phyloP scores from a whole-genome alignment of 2,797 vertebrate genomes.

The Melanotaenia nigrans region DNA sequence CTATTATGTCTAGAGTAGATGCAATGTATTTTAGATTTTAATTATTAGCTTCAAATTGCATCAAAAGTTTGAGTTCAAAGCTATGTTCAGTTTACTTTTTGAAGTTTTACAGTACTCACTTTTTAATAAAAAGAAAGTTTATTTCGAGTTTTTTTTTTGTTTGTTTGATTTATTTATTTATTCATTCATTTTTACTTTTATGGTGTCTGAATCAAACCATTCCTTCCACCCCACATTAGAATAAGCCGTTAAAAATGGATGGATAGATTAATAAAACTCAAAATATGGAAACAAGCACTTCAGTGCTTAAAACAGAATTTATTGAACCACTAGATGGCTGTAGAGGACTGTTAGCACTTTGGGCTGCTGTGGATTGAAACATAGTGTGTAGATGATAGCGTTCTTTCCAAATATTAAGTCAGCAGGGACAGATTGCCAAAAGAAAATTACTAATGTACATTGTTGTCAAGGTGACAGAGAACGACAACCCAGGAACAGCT shows the following conservation, averaged over 20 bases:
- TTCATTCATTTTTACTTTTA: no score
- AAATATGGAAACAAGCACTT: neutral
- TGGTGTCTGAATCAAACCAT: no score
- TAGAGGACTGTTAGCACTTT: slow-evolving; percentile 31
- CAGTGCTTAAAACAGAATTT: neutral
- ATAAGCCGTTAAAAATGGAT: neutral
- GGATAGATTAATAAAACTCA: neutral
- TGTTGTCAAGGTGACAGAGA: slow-evolving; percentile 43
- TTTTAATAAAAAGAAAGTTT: slow-evolving; percentile 50
- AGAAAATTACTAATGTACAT: slow-evolving; percentile 30
- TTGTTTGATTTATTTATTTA: slow-evolving; percentile 2
- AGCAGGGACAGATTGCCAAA: slow-evolving; percentile 38
- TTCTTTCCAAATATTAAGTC: slow-evolving; percentile 23
- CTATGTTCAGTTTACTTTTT: slow-evolving; percentile 11
- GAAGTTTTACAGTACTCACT: slow-evolving; percentile 1
- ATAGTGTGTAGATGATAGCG: slow-evolving; percentile 28
- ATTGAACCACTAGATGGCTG: slow-evolving; percentile 56
- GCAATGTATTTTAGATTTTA: slow-evolving; percentile 14
- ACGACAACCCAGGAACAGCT: slow-evolving; percentile 10
- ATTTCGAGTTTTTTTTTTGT: slow-evolving; percentile 16
- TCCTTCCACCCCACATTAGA: no score
- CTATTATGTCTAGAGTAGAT: slow-evolving; percentile 52
- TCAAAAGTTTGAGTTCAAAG: slow-evolving; percentile 32
- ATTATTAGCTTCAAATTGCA: slow-evolving; percentile 42
- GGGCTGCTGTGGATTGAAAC: neutral